A percentile compares a stretch with the other conserved stretches of the same genome.
phyloP scores from a whole-genome alignment of 2,888 invertebrate species.

The Eristalis intricaria region DNA sequence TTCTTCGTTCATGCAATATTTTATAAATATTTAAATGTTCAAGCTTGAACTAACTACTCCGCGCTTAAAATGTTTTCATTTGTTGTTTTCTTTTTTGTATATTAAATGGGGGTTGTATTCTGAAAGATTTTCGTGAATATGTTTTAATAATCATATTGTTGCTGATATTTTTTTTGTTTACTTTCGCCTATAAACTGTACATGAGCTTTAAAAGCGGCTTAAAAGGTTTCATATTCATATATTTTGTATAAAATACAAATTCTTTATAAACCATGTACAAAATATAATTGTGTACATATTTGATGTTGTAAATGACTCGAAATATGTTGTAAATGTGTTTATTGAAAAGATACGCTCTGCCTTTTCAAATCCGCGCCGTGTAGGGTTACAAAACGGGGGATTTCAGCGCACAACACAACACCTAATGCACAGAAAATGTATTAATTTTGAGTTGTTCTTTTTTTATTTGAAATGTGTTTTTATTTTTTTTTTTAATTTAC shows the following conservation, averaged over 20 bases:
- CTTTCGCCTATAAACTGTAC: constrained; percentile 33
- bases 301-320: constrained; percentile 57
- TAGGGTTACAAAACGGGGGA: constrained; percentile 62
- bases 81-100: neutral
- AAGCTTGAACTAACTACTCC: constrained; percentile 2
- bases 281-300: constrained; percentile 24
- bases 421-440: constrained; percentile 46
- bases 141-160: constrained; percentile 3
- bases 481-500: neutral
- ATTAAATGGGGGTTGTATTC: neutral
- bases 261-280: constrained; percentile 2
- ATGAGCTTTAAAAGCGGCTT: constrained; percentile 18
- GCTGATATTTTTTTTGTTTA: constrained; percentile 48
- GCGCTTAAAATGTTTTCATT: constrained; percentile 48
- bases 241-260: constrained; percentile 10
- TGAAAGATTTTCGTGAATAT: neutral
- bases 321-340: constrained; percentile 49
- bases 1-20: constrained; percentile 13
- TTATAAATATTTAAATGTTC: constrained; percentile 32
- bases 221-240: constrained; percentile 12
- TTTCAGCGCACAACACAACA: constrained; percentile 69
- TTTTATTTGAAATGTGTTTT: neutral
- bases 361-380: constrained; percentile 44
- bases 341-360: constrained; percentile 28
- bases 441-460: neutral